A percentile compares a stretch with the other conserved stretches of the same genome.
Conservation (phyloP, 2,113 vertebrate genomes). For the Macquaria ambigua region DNA sequence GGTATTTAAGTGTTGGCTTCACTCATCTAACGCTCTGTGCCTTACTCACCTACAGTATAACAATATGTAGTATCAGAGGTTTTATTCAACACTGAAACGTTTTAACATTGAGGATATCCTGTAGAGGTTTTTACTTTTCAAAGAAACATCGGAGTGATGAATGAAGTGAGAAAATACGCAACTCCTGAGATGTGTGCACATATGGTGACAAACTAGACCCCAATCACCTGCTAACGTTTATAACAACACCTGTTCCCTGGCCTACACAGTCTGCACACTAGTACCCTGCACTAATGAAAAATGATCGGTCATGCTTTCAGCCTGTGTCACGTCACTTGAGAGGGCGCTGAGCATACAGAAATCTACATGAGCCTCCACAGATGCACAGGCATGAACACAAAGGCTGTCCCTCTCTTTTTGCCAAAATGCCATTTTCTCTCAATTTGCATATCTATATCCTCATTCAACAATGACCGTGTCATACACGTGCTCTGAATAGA, state of each 20-base stretch:
- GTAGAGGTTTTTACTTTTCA: neutral
- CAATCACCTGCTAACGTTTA: constrained; percentile 23
- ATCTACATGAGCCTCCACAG: neutral
- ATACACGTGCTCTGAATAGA: neutral
- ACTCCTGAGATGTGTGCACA: neutral
- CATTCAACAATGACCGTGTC: constrained; percentile 8
- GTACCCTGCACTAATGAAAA: constrained; percentile 16
- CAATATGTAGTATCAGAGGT: neutral
- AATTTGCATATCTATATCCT: constrained; percentile 28
- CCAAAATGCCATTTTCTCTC: constrained; percentile 23
- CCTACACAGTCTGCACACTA: neutral
- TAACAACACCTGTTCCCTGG: neutral
- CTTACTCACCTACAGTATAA: neutral
- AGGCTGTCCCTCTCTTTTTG: neutral
- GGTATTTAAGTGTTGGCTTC: constrained; percentile 13
- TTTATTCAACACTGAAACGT: neutral
- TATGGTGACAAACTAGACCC: neutral
- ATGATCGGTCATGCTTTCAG: constrained; percentile 4
- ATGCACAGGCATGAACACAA: neutral
- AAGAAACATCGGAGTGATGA: constrained; percentile 4
- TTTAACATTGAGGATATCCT: neutral
- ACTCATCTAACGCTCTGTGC: neutral
- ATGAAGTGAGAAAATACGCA: constrained; percentile 6
- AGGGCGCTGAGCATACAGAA: neutral
- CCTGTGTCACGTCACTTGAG: neutral